Evolutionary conservation across 2,888 invertebrate genomes (phyloP).

Genomic region (Hedya salicella): DNA sequence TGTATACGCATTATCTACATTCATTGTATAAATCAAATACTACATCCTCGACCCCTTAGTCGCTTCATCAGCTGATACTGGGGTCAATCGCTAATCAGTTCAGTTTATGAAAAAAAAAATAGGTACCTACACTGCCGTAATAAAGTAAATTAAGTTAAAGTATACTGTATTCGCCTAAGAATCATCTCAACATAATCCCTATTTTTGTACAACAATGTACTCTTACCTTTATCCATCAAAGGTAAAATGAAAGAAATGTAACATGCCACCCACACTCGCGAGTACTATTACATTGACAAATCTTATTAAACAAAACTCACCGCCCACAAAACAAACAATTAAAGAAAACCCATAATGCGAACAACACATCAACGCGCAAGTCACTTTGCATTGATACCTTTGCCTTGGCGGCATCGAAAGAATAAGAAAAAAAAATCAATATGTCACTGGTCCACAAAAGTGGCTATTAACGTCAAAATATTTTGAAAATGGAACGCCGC

Average conservation of each 20-base stretch:
- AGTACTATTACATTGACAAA: conserved; percentile 37
- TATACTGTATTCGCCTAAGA: too few species aligned
- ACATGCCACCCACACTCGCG: conserved; percentile 29
- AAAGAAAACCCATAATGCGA: conserved; percentile 29
- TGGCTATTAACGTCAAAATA: conserved; percentile 82
- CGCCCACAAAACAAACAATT: conserved; percentile 36
- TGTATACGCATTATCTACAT: too few species aligned
- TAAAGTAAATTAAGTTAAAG: too few species aligned
- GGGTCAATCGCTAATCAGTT: too few species aligned
- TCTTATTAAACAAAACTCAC: conserved; percentile 41
- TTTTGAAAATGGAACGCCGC: conserved; percentile 71
- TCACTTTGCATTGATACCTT: conserved; percentile 43
- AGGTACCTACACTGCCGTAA: too few species aligned
- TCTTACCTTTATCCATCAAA: neutral
- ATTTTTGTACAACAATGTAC: neutral
- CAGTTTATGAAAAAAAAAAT: too few species aligned
- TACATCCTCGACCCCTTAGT: too few species aligned
- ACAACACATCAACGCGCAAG: conserved; percentile 43
- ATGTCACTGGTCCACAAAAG: conserved; percentile 71
- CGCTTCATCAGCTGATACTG: too few species aligned
- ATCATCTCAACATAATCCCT: conserved; percentile 2
- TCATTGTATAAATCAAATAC: too few species aligned
- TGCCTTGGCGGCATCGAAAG: conserved; percentile 46
- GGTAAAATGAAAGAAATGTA: conserved; percentile 1
- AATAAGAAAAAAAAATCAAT: conserved; percentile 58